Evolutionary conservation across 2,797 vertebrate genomes (phyloP), one percentile per base, ranked within the genome.

Genomic region (Miichthys miiuy): DNA sequence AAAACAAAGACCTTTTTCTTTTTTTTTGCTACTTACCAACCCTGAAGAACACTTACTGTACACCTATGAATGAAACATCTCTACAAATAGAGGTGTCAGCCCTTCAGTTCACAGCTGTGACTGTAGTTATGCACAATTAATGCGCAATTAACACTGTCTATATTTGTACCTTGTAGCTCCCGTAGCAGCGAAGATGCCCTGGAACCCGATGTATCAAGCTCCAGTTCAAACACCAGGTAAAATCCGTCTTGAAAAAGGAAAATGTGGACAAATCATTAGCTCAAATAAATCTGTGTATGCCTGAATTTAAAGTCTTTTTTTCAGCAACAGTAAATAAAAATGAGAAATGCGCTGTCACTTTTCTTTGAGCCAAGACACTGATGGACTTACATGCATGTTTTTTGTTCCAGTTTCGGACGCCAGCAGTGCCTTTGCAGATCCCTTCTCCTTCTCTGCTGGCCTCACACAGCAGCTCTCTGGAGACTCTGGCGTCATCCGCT

Each of bases 371-470:
- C 41, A 9, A 62, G 12, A 46, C 17, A 5, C 2, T 38, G 8
- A 61, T 41, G 1, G 9, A 44, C 38, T 46, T 0, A 12, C 11
- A 0, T 38, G 50, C 1, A 5, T 34, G 34, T 60, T 65, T 72
- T 34, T 34, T 34, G 3, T 12, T 73, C 4, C 78, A 91, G 90
- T 80, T 63, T 87, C 94, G 25, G 79, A 80, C 1, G 89, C 91
- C 68, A 74, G n/a, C 77, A 73, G 77, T 4, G 16, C 52, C 67
- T 81, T 83, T 9, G 71, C 57, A 14, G 93, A 95, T 17, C 87
- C 95, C 1, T 95, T 98, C 88, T 98, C 98, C 1, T 99, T 99
- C 89, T 99, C 98, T 0, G 98, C 95, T 4, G 98, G 98, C 30
- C 96, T 99, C 50, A 97, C 96, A 0, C 93, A 92, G 84, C 96